phyloP scores from a whole-genome alignment of 2,888 invertebrate genomes.

The Melanostoma mellinum region DNA sequence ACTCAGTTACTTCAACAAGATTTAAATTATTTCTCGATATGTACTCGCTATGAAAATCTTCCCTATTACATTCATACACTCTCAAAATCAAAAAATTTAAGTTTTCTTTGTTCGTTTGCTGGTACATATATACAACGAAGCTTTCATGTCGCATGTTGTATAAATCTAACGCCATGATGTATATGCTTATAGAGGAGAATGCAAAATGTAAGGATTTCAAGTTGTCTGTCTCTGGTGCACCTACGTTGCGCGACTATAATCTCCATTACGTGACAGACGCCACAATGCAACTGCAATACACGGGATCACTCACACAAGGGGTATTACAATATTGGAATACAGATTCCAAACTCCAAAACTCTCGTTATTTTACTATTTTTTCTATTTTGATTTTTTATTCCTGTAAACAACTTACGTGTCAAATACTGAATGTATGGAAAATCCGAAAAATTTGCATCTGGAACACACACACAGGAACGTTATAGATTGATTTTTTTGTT shows the following conservation, averaged over 20 bases:
- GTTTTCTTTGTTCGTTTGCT: slow-evolving; percentile 30
- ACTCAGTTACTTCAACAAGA: no score
- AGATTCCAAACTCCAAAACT: background rate
- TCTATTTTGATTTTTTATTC: slow-evolving; percentile 9
- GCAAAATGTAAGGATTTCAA: slow-evolving; percentile 20
- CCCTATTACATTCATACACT: background rate
- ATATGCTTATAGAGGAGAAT: slow-evolving; percentile 1
- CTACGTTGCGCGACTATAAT: slow-evolving; percentile 38
- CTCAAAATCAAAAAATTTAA: slow-evolving; percentile 48
- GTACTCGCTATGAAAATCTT: no score
- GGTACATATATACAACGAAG: background rate
- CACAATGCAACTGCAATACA: slow-evolving; percentile 44
- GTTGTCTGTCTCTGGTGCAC: slow-evolving; percentile 48
- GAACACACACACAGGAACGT: slow-evolving; percentile 77
- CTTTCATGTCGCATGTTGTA: no score
- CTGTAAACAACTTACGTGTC: slow-evolving; percentile 84
- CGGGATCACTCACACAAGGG: background rate
- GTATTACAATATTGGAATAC: slow-evolving; percentile 15
- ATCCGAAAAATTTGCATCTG: slow-evolving; percentile 86
- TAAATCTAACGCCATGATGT: background rate
- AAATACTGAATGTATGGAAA: slow-evolving; percentile 86
- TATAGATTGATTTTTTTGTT: slow-evolving; percentile 42
- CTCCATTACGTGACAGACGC: slow-evolving; percentile 64
- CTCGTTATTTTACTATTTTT: slow-evolving; percentile 7
- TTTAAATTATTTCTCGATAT: no score